These are phyloP conservation scores for Argya squamiceps DNA, from an alignment of 2,797 vertebrate species.

Conservation along the genomic window DNA sequence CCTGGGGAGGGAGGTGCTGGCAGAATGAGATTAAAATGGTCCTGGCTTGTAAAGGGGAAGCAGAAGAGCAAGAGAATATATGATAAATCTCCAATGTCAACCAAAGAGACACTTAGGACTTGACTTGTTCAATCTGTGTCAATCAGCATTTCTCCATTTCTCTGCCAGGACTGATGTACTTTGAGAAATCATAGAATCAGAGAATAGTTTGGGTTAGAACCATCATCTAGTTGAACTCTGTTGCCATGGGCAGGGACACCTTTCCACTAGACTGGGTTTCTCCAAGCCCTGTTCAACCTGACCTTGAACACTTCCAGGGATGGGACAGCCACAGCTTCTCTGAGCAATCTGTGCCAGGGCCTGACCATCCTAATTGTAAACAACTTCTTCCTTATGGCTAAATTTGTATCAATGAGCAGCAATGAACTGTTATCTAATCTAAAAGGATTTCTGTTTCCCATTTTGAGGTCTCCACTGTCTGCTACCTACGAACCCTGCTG, in stretches of 20 bases:
- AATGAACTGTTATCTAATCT: background rate
- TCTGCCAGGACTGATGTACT: background rate
- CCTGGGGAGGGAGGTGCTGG: background rate
- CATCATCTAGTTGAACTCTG: too few relatives aligned
- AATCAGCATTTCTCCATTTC: fast-evolving
- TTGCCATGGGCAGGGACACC: too few relatives aligned
- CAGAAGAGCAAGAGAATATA: background rate
- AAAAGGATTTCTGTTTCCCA: background rate
- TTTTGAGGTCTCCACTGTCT: background rate
- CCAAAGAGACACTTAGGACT: background rate
- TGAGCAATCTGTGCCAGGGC: background rate
- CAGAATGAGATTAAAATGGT: background rate
- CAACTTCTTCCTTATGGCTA: background rate
- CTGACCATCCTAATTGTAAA: background rate
- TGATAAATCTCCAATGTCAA: background rate
- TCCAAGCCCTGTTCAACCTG: too few relatives aligned
- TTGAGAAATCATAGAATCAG: background rate
- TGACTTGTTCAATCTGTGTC: background rate
- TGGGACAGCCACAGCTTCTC: background rate
- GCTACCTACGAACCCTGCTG: background rate
- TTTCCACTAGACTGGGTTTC: too few relatives aligned
- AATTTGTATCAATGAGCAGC: background rate
- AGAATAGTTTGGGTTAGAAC: too few relatives aligned
- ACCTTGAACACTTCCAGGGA: too few relatives aligned
- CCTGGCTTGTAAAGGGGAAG: background rate